Base-by-base conservation (phyloP, 2,797 vertebrate species). In the Lycodopsis pacificus region DNA sequence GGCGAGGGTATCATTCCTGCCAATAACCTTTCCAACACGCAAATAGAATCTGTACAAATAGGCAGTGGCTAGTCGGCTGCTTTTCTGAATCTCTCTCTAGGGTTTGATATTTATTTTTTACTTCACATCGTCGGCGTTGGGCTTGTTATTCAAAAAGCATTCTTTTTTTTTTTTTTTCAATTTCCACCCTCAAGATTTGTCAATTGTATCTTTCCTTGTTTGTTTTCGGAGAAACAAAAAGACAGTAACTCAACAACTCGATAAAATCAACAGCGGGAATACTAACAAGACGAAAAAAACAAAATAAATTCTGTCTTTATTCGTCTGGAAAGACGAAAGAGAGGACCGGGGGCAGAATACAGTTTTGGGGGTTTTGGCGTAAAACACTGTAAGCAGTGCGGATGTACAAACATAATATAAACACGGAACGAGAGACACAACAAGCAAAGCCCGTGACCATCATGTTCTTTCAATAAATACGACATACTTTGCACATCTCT, bases 1-100 rank as follows among this genome's bases (percentile, higher is more conserved):
- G 46, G 44, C 27, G 44, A 19, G 15, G 17, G 40, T 32, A 53
- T 85, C 70, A 63, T 61, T 42, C 59, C 62, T 61, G 64, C 61
- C 49, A 57, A 74, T 71, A 63, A 77, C 74, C 70, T 81, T 71
- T 61, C 66, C 64, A 58, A 73, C 44, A 56, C 46, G 44, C 53
- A 57, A 42, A 65, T 51, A 34, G 22, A 63, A 77, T 57, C 12
- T 11, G 30, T 70, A 34, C 25, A 71, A 80, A 78, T 46, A 62
- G 40, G 27, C 42, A 30, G 34, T 1, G 13, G 13, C 42, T 67
- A 42, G 56, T 71, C 44, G 63, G 38, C 32, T 59, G 32, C 42
- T 62, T 65, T 2, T 71, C 14, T 44, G 11, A 42, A 20, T 54
- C 13, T 49, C 42, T 61, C 44, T 51, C 17, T 4, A 11, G 25